Conservation (phyloP, 2,797 vertebrate genomes). For the Pantherophis vulpinus region DNA sequence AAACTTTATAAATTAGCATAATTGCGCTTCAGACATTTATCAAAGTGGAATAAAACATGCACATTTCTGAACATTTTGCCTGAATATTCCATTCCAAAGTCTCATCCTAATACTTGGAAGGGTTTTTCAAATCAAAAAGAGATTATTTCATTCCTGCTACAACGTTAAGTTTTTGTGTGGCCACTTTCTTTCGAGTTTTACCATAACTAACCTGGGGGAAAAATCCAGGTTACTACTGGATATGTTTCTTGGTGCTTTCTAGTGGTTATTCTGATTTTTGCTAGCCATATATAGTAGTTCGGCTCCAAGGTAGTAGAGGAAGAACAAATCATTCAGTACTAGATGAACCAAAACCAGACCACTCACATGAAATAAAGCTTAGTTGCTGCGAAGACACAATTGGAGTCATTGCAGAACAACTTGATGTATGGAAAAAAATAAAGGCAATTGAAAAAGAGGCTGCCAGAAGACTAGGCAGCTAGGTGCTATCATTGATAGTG, state of each 20-base stretch:
- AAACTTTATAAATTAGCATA: conserved; percentile 2
- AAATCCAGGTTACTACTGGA: not conserved
- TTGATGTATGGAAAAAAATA: not conserved
- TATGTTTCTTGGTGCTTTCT: not conserved
- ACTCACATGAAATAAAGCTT: not conserved
- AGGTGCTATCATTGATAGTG: not conserved
- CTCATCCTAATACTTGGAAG: not conserved
- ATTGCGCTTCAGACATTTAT: not conserved
- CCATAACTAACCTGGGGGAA: not conserved
- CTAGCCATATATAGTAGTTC: not conserved
- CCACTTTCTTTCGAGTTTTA: not conserved
- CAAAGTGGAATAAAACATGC: not conserved
- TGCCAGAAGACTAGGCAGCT: not conserved
- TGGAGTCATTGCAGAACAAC: not conserved
- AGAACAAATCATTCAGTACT: not conserved
- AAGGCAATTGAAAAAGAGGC: not conserved
- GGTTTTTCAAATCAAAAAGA: not conserved
- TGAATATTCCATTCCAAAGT: not conserved
- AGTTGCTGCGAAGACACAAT: not conserved
- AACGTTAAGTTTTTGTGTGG: not conserved
- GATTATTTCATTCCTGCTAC: not conserved
- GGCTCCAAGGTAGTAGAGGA: not conserved
- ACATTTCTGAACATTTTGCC: not conserved
- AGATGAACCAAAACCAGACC: not conserved
- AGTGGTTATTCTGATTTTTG: not conserved